Evolutionary conservation across 2,113 vertebrate species (phyloP).

Genomic region (Clupea harengus): DNA sequence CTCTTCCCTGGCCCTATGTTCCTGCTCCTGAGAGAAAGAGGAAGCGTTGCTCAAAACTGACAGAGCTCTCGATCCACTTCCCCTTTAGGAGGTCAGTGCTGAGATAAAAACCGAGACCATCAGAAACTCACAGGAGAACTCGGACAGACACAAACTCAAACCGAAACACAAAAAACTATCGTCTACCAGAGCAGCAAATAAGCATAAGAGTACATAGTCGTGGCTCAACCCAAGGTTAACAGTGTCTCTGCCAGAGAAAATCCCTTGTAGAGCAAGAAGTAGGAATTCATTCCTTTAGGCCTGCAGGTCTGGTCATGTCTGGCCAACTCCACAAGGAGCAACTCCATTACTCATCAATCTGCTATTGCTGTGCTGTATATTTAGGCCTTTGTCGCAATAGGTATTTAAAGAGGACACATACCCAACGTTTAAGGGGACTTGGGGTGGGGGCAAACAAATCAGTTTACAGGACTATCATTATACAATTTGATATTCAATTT

Average conservation of each 20-base stretch:
- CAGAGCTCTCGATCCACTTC: constrained; percentile 5
- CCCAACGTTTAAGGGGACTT: neutral
- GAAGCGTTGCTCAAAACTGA: neutral
- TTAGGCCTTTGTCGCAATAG: neutral
- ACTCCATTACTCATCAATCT: neutral
- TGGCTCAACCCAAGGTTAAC: neutral
- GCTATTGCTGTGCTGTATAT: neutral
- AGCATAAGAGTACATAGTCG: neutral
- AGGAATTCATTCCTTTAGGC: constrained; percentile 3
- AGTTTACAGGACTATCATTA: neutral
- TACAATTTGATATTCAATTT: neutral
- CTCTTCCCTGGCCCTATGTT: neutral
- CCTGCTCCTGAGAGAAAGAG: neutral
- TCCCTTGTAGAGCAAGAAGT: neutral
- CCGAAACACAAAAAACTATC: neutral
- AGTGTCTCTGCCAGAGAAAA: neutral
- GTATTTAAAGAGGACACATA: neutral
- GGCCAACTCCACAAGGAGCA: neutral
- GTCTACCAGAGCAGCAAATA: neutral
- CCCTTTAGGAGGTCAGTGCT: neutral
- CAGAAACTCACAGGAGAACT: neutral
- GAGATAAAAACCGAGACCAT: neutral
- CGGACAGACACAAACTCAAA: neutral
- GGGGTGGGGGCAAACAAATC: neutral
- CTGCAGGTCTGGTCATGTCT: neutral